phyloP scores from a whole-genome alignment of 1,140 invertebrate genomes.

The Trichonephila clavata region DNA sequence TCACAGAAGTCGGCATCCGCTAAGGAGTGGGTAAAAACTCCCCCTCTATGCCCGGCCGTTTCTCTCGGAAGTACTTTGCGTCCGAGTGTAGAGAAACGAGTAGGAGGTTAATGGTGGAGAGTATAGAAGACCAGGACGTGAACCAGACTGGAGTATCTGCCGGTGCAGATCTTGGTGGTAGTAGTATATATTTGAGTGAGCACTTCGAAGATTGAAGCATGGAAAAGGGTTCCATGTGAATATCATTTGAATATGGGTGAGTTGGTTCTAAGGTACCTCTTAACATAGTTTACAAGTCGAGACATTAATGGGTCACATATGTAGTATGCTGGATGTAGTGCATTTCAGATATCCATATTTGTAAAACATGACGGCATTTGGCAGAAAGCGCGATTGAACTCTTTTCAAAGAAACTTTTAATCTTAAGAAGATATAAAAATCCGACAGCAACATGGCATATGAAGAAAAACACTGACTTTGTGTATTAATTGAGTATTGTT shows the following conservation, averaged over 20 bases:
- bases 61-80: slow-evolving; percentile 84
- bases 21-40: slow-evolving; percentile 90
- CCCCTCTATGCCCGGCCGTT: slow-evolving; percentile 91
- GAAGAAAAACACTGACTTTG: too few relatives aligned
- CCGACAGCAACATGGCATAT: too few relatives aligned
- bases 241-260: slow-evolving; percentile 93
- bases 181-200: slow-evolving; percentile 79
- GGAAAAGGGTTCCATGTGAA: slow-evolving; percentile 93
- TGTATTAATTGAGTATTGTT: too few relatives aligned
- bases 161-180: slow-evolving; percentile 81
- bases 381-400: too few relatives aligned
- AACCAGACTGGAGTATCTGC: slow-evolving; percentile 79
- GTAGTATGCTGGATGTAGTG: not conserved
- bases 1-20: too few relatives aligned
- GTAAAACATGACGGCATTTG: too few relatives aligned
- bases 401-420: too few relatives aligned
- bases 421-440: too few relatives aligned
- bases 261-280: slow-evolving; percentile 90
- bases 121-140: slow-evolving; percentile 86
- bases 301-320: too few relatives aligned
- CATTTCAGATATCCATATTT: too few relatives aligned
- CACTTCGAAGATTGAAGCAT: slow-evolving; percentile 89
- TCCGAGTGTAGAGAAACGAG: slow-evolving; percentile 85
- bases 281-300: too few relatives aligned
- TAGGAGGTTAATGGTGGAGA: slow-evolving; percentile 88